Evolutionary conservation across 1,140 invertebrate species (phyloP).

Genomic region (Heliconius hewitsoni): DNA sequence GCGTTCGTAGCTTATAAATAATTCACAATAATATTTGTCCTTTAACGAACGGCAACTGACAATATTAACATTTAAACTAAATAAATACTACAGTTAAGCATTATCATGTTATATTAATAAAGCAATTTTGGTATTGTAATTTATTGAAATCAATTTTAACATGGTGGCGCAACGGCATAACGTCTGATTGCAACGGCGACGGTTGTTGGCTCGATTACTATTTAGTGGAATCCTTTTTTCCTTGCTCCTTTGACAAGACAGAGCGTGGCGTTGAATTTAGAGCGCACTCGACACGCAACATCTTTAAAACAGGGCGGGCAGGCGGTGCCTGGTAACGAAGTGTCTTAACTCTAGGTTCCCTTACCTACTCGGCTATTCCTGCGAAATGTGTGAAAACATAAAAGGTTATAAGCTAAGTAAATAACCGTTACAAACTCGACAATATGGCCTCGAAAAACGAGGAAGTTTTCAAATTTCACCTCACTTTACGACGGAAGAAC

Average conservation of each 20-base stretch:
- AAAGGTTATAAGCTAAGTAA: background rate
- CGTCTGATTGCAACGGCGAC: too few species aligned
- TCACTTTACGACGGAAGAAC: constrained; percentile 20
- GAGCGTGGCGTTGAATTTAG: too few species aligned
- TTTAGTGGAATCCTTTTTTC: too few species aligned
- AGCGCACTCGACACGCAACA: too few species aligned
- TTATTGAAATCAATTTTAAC: too few species aligned
- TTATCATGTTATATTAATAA: too few species aligned
- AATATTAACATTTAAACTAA: background rate
- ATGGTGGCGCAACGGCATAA: too few species aligned
- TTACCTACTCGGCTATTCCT: background rate
- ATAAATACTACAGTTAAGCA: background rate
- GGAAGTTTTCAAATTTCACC: constrained; percentile 22
- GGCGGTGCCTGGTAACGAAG: background rate
- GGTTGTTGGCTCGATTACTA: too few species aligned
- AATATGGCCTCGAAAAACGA: constrained; percentile 8
- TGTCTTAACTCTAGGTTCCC: background rate
- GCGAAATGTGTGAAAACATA: background rate
- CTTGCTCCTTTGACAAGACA: too few species aligned
- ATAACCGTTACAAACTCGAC: constrained; percentile 2
- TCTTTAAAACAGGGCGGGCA: too few species aligned
- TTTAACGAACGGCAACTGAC: background rate
- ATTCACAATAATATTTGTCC: background rate
- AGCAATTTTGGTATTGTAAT: too few species aligned
- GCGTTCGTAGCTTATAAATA: background rate